phyloP scores from a whole-genome alignment of 1,140 invertebrate species.

The Belonocnema kinseyi region DNA sequence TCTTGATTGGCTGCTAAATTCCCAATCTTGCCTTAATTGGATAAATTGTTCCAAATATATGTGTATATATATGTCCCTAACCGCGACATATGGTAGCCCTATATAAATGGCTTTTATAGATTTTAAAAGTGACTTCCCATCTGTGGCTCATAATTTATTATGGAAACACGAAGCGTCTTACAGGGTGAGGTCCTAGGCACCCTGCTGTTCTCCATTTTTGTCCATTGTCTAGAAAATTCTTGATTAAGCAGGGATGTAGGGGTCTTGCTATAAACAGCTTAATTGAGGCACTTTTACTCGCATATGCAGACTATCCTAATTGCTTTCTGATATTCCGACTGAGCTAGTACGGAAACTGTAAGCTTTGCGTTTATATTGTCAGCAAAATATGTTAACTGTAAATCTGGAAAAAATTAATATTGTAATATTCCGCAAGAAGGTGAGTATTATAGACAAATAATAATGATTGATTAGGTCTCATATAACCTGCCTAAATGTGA shows the following conservation, averaged over 20 bases:
- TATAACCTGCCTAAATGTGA: too few relatives aligned
- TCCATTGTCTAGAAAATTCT: conserved; percentile 35
- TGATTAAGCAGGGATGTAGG: conserved; percentile 21
- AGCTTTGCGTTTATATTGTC: background rate
- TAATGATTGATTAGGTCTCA: too few relatives aligned
- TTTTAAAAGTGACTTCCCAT: conserved; percentile 43
- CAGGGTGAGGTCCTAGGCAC: conserved; percentile 44
- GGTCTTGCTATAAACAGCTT: background rate
- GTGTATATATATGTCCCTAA: too few relatives aligned
- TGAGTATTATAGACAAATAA: too few relatives aligned
- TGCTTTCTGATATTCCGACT: background rate
- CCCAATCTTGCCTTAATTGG: too few relatives aligned
- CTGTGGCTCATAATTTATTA: conserved; percentile 36
- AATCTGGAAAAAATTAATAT: background rate
- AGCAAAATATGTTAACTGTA: background rate
- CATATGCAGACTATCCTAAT: conserved; percentile 39
- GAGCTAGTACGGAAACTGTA: background rate
- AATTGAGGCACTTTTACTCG: conserved; percentile 40
- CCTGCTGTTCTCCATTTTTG: conserved; percentile 38
- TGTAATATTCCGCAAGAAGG: background rate
- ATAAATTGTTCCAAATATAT: too few relatives aligned
- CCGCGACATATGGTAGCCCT: too few relatives aligned
- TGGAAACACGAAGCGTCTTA: conserved; percentile 37
- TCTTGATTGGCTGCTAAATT: too few relatives aligned
- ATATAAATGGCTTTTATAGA: conserved; percentile 36